Base-by-base conservation (phyloP, 2,888 invertebrate species). In the Scrobipalpa atriplicella region DNA sequence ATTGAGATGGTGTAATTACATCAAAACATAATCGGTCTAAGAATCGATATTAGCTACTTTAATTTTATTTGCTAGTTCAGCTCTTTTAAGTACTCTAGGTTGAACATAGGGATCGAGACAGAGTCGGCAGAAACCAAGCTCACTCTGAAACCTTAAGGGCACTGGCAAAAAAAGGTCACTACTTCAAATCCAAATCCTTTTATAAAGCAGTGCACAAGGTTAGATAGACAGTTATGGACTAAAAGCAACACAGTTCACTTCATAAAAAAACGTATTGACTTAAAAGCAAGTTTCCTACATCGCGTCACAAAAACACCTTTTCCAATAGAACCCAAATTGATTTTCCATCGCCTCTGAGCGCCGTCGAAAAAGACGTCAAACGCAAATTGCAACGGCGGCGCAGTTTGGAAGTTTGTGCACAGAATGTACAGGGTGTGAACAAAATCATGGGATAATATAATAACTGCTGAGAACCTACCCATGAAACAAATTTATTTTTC, bases 361-460 rank as follows among this genome's bases (percentile, higher is more conserved):
- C 29, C 54, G 29, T 29, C 54, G 21, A 56, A 56, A 52, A 56
- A 56, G 54, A 19, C 54, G 54, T 56, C 54, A 52, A 21, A 21
- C 54, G 13, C n/a, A 16, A 16, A 47, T 21, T 21, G 21, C 54
- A 56, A 29, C 21, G 21, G 54, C 21, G 11, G 54, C 29, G 13
- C 43, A 43, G 43, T 52, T 19, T 18, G 54, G 21, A 54, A 54
- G 54, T 54, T 54, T 54, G 54, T 19, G 54, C 54, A 54, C 11
- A 3, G 43, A 8, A 39, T 39, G 8, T 39, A 39, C 39, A 39
- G 39, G 39, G 39, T 39, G 39, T 39, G 8, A 39, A 11, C 5
- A 8, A 39, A 39, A 8, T 11, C 39, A 8, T 5, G 5, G 9
- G 39, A 3, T 29, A 5, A 29, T 29, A 29, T n/a, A 39, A 39